phyloP scores from a whole-genome alignment of 2,113 vertebrate genomes.

The Nymphicus hollandicus region DNA sequence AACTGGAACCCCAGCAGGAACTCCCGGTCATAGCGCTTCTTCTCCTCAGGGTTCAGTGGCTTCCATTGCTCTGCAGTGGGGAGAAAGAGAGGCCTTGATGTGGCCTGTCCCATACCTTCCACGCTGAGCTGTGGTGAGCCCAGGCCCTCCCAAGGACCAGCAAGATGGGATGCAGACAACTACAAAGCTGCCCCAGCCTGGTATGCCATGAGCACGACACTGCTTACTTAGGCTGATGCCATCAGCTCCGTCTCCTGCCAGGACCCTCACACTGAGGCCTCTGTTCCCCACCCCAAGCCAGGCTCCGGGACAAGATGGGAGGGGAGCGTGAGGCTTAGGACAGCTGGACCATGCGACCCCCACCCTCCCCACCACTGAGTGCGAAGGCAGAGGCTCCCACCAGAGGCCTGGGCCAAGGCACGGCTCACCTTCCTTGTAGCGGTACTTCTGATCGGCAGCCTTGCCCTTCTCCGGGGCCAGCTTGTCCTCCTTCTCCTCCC shows the following conservation, averaged over 20 bases:
- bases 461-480: constrained; percentile 89
- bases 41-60: constrained; percentile 90
- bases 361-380: neutral
- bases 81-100: neutral
- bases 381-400: neutral
- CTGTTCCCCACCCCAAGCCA: neutral
- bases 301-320: neutral
- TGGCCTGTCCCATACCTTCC: neutral
- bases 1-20: constrained; percentile 96
- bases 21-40: constrained; percentile 92
- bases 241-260: neutral
- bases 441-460: constrained; percentile 87
- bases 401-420: neutral
- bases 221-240: neutral
- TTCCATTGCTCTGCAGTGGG: constrained; percentile 88
- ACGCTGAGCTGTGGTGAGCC: neutral
- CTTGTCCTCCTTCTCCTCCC: constrained; percentile 97
- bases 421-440: constrained; percentile 90
- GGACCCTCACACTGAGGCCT: rapidly evolving
- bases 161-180: rapidly evolving
- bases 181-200: neutral
- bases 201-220: rapidly evolving
- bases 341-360: neutral
- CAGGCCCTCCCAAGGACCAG: neutral
- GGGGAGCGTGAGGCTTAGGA: neutral